Conservation (phyloP, 2,888 invertebrate genomes). For the Andrena praecox region DNA sequence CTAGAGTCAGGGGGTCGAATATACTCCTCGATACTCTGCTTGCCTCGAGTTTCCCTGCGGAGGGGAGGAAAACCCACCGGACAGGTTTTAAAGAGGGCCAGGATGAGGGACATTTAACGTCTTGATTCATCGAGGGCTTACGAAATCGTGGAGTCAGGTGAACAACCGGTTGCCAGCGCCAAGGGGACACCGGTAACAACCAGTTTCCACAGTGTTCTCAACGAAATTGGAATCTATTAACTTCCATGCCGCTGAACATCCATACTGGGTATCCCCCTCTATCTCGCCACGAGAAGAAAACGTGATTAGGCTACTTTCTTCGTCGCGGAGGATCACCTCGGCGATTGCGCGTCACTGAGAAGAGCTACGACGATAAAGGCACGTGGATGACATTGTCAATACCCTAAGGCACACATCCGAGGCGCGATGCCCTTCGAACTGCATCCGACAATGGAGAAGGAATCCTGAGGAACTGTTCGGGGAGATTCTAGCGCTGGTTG, state of each 20-base stretch:
- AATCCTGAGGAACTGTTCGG: background rate
- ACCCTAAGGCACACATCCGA: background rate
- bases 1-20: slow-evolving; percentile 38
- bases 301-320: background rate
- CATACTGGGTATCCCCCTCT: no score
- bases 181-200: background rate
- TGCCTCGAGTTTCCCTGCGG: slow-evolving; percentile 49
- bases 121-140: slow-evolving; percentile 48
- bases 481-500: no score
- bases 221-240: no score
- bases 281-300: background rate
- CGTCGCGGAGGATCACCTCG: background rate
- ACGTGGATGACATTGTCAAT: slow-evolving; percentile 5
- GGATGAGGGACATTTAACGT: slow-evolving; percentile 64
- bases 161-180: background rate
- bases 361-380: background rate
- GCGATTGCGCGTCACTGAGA: slow-evolving; percentile 8
- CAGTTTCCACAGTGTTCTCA: no score
- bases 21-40: slow-evolving; percentile 24
- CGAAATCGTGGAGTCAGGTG: slow-evolving; percentile 39
- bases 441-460: no score
- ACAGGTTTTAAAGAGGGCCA: slow-evolving; percentile 77
- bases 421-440: no score
- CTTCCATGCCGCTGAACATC: background rate
- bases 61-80: slow-evolving; percentile 71